Evolutionary conservation across 2,888 invertebrate genomes (phyloP), one percentile per base, ranked within the genome.

Genomic region (Drosophila trichaetosa): DNA sequence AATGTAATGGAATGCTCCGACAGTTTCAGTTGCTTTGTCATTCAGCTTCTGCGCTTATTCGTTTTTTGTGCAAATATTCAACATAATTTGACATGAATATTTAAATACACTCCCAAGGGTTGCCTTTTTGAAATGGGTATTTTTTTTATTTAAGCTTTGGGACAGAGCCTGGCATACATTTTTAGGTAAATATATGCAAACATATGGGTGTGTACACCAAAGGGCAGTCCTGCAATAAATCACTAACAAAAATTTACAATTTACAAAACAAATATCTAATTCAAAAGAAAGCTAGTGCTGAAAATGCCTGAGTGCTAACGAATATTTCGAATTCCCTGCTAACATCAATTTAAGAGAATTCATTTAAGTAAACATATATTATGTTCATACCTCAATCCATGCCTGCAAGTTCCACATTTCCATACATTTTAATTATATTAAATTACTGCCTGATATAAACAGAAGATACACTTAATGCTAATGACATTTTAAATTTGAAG

Each of bases 1-100:
- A 69, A 64, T 87, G 84, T 69, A 73, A 78, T 81, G 71, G 66
- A 65, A 78, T 78, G 56, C 58, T 60, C 48, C 61, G 42, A 67
- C 60, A 46, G 53, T 71, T 80, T 75, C 48, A 29, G 56, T 27
- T 59, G 24, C 51, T 18, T 59, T 68, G 49, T 68, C 71, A 79
- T 69, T 82, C 67, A 51, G 34, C 53, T 51, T 46, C 8, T 46
- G 46, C 46, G 24, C 38, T 54, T 71, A 70, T 72, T 71, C 42
- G 31, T 46, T 71, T 71, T 65, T 61, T 76, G 70, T 70, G 36
- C 68, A 85, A 84, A 82, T 82, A 73, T 87, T 82, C 82, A 72
- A 87, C 72, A 69, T 72, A 73, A 76, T 82, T 74, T 82, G 71
- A 84, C 76, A 87, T 73, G 70, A 82, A 87, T 87, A 84, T 84